phyloP scores from a whole-genome alignment of 2,888 invertebrate species.

The Meiosimyza decipiens region DNA sequence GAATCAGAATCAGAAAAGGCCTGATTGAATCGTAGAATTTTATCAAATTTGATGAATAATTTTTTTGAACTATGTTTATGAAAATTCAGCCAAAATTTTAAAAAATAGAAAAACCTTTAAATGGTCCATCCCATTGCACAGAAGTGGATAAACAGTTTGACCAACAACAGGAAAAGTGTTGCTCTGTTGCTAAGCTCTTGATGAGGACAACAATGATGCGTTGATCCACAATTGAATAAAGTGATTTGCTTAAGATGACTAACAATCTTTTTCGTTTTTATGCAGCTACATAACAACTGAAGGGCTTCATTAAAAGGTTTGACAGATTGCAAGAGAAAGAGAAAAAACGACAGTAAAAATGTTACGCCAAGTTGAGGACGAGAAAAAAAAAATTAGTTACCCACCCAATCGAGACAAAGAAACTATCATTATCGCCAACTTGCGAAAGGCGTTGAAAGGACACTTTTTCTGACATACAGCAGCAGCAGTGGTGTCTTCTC shows the following conservation, averaged over 20 bases:
- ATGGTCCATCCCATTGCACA: background rate
- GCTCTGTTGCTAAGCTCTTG: constrained; percentile 3
- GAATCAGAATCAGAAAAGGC: too few species aligned
- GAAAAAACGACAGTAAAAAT: background rate
- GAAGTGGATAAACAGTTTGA: background rate
- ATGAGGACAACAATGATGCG: constrained; percentile 31
- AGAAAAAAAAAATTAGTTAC: constrained; percentile 1
- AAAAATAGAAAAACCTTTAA: background rate
- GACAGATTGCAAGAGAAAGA: constrained; percentile 28
- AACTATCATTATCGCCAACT: constrained; percentile 2
- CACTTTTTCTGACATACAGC: constrained; percentile 23
- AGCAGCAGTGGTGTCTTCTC: background rate
- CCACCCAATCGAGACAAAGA: constrained; percentile 17
- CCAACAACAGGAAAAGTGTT: background rate
- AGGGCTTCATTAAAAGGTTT: constrained; percentile 39
- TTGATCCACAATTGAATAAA: constrained; percentile 38
- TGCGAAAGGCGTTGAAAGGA: constrained; percentile 36
- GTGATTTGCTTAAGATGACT: constrained; percentile 40
- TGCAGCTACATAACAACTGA: background rate
- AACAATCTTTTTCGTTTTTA: constrained; percentile 27
- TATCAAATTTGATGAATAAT: too few species aligned
- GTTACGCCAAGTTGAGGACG: background rate
- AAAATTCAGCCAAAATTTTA: background rate
- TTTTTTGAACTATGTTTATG: too few species aligned
- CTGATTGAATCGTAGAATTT: too few species aligned